Base-by-base conservation (phyloP, 1,140 invertebrate genomes). In the Drosophila virilis region DNA sequence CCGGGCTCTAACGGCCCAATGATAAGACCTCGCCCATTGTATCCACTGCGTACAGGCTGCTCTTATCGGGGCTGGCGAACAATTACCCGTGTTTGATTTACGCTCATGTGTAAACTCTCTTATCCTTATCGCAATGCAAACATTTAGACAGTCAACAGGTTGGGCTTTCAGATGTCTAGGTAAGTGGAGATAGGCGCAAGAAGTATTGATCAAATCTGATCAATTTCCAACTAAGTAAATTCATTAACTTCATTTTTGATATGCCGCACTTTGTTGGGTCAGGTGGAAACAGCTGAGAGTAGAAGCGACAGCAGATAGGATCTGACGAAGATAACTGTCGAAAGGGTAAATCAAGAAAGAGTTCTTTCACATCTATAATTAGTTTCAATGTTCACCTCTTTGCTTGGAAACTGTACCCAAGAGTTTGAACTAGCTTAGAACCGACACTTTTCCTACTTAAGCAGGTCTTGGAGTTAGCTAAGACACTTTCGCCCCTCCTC, bases 61-160 rank as follows among this genome's bases (percentile, higher is more conserved):
- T 9, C 62, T 75, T 75, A 75, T 75, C 72, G 22, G 22, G 15
- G 22, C 4, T 12, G 28, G 10, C 52, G 59, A 71, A 71, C 61
- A 70, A 70, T 66, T 75, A 61, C 50, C 57, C 32, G 51, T 71
- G 67, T 65, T 72, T 72, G 59, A 65, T 74, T 69, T 68, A 55
- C 58, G 50, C 62, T 33, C 60, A 67, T 43, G 60, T 71, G 67
- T 58, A 64, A 65, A 59, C 37, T 48, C 12, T 57, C 42, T 46
- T 73, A 64, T 72, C 76, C 59, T 42, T 85, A 85, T 85, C 81
- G 12, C 32, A 65, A 45, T 38, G 35, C 66, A 82, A 78, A 86
- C 66, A 80, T 68, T 58, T 54, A 54, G 22, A 52, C 52, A 69
- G 61, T 52, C 38, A 51, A 55, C 50, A 45, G 54, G 35, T 67